Evolutionary conservation across 2,888 invertebrate species (phyloP).

Genomic region (Temnothorax unifasciatus): DNA sequence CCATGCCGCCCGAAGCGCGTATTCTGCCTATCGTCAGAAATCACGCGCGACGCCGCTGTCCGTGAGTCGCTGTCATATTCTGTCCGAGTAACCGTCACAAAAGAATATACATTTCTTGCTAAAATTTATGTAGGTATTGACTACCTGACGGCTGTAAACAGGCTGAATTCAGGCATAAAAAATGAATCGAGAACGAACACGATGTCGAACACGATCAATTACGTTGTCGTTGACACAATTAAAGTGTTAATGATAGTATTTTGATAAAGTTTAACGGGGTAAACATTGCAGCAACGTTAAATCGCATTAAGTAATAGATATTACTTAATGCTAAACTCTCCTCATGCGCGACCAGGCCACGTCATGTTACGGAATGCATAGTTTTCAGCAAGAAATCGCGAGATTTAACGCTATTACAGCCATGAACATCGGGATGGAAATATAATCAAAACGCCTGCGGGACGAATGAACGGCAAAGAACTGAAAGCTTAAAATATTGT

Average conservation of each 20-base stretch:
- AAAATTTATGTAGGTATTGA: background rate
- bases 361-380: slow-evolving; percentile 1
- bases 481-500: slow-evolving; percentile 24
- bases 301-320: slow-evolving; percentile 19
- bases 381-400: slow-evolving; percentile 37
- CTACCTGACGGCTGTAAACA: background rate
- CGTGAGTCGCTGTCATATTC: background rate
- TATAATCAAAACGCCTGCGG: slow-evolving; percentile 25
- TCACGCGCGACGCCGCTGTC: background rate
- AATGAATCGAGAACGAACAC: background rate
- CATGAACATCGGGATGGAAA: slow-evolving; percentile 26
- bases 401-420: slow-evolving; percentile 39
- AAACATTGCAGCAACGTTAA: slow-evolving; percentile 11
- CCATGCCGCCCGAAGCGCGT: slow-evolving; percentile 17
- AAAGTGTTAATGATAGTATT: background rate
- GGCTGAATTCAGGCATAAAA: background rate
- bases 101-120: background rate
- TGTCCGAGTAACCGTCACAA: background rate
- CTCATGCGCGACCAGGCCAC: slow-evolving; percentile 8
- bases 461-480: slow-evolving; percentile 3
- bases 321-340: slow-evolving; percentile 37
- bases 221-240: background rate
- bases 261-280: background rate
- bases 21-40: slow-evolving; percentile 4
- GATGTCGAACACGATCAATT: background rate